Percentiles rank a stretch among this genome's conserved stretches.
phyloP scores from a whole-genome alignment of 2,888 invertebrate species.

The Microdon myrmicae region DNA sequence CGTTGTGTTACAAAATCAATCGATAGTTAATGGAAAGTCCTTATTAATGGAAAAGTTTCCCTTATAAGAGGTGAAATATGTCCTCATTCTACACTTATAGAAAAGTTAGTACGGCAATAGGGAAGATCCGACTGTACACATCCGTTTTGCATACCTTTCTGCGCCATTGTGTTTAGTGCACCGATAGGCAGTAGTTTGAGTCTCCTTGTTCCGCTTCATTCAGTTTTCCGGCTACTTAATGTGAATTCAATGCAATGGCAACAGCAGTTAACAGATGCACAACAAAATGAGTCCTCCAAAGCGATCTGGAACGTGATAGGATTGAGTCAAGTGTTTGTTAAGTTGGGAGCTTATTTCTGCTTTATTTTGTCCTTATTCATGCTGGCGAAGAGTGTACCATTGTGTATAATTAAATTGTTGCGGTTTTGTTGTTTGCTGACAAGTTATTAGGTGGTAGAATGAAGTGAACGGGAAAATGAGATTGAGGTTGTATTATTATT shows the following conservation, averaged over 20 bases:
- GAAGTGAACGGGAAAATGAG: neutral
- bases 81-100: neutral
- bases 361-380: slow-evolving; percentile 6
- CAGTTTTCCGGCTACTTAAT: slow-evolving; percentile 40
- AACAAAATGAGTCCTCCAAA: slow-evolving; percentile 31
- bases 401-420: slow-evolving; percentile 30
- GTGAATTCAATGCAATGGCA: slow-evolving; percentile 31
- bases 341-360: slow-evolving; percentile 35
- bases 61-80: slow-evolving; percentile 24
- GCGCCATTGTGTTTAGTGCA: slow-evolving; percentile 33
- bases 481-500: no score
- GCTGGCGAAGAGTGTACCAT: slow-evolving; percentile 11
- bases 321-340: slow-evolving; percentile 49
- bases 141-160: slow-evolving; percentile 24
- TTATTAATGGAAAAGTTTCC: slow-evolving; percentile 66
- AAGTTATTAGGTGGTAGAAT: slow-evolving; percentile 11
- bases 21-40: slow-evolving; percentile 67
- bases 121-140: no score
- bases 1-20: slow-evolving; percentile 62
- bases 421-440: slow-evolving; percentile 15
- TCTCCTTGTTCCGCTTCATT: slow-evolving; percentile 20
- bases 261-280: slow-evolving; percentile 7
- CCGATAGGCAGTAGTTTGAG: slow-evolving; percentile 33
- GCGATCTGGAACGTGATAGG: slow-evolving; percentile 45
- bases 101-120: no score